Evolutionary conservation across 2,797 vertebrate species (phyloP), one percentile per base, ranked within the genome.

Genomic region (Xiphophorus birchmanni): DNA sequence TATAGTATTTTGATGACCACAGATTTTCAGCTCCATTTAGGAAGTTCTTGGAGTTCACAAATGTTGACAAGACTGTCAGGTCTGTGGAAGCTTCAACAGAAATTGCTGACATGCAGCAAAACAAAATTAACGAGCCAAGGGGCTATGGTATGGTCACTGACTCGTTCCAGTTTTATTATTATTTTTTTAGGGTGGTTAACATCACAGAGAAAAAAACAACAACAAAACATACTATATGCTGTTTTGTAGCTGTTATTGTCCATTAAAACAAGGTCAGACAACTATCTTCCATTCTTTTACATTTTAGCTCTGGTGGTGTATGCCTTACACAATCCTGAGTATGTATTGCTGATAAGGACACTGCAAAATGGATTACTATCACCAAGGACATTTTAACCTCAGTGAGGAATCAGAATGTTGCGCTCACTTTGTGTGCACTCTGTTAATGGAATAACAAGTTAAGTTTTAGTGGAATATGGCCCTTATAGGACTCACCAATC

Each of bases 341-440:
- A 88, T 90, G 88, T 84, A 87, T 83, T 87, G 84, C 88, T 83
- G 89, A 90, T 90, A 90, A 92, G 85, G 82, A 92, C 84, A 82
- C 82, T 90, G 84, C 87, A 91, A 92, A 93, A 90, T 90, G 89
- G 86, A 93, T 93, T 92, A 91, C 81, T 23, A 72, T 80, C 85
- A 76, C 81, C 88, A 60, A 60, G 58, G 93, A 91, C 90, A 86
- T 77, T 75, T 75, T 80, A 85, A 89, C 91, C 92, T 89, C 81
- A 74, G 18, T 37, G 76, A 83, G 80, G 84, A 84, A 86, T 78
- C 87, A 84, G 77, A 79, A 87, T 88, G 84, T 85, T 88, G 85
- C 75, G 11, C 26, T 78, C 73, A 74, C 69, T 84, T 80, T 88
- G 71, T 80, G 80, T 80, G 75, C 81, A 82, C 8, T 67, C 78